These are phyloP conservation scores for Drosophila aff. DNA, from an alignment of 1,140 invertebrate species.

Conservation along the genomic window DNA sequence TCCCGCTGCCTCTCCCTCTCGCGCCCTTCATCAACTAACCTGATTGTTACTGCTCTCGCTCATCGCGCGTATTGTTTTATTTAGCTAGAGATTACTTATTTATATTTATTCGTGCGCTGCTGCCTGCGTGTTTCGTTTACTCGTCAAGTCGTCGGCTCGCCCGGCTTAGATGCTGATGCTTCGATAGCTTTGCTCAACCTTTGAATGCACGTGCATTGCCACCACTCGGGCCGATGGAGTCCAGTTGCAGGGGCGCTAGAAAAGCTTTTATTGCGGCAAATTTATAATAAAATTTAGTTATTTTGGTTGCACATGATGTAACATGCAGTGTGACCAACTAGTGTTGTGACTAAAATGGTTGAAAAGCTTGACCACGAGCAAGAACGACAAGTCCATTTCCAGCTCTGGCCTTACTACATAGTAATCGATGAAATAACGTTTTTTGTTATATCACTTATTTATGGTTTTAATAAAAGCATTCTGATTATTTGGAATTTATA, in stretches of 20 bases:
- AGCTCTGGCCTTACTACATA: not conserved
- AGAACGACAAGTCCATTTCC: not conserved
- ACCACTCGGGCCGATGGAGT: not conserved
- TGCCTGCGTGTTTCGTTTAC: conserved; percentile 13
- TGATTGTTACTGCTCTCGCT: conserved; percentile 75
- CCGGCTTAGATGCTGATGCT: conserved; percentile 17
- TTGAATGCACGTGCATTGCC: conserved; percentile 17
- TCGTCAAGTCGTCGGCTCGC: conserved; percentile 9
- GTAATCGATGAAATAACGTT: not conserved
- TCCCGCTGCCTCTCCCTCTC: conserved; percentile 2
- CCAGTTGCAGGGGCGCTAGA: conserved; percentile 13
- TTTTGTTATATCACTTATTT: not conserved
- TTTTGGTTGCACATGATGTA: conserved; percentile 49
- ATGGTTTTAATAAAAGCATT: not conserved
- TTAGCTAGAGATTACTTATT: conserved; percentile 31
- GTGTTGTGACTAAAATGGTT: not conserved
- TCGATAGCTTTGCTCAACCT: conserved; percentile 5
- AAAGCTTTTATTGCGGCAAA: conserved; percentile 21
- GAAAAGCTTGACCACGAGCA: conserved; percentile 3
- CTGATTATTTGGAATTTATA: not conserved
- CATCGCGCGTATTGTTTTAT: conserved; percentile 61
- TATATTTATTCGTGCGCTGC: conserved; percentile 27
- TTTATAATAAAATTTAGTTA: conserved; percentile 34
- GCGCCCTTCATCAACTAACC: conserved; percentile 49
- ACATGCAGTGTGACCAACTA: conserved; percentile 33